Conservation (phyloP, 2,888 invertebrate genomes). For the Cosmia trapezina region DNA sequence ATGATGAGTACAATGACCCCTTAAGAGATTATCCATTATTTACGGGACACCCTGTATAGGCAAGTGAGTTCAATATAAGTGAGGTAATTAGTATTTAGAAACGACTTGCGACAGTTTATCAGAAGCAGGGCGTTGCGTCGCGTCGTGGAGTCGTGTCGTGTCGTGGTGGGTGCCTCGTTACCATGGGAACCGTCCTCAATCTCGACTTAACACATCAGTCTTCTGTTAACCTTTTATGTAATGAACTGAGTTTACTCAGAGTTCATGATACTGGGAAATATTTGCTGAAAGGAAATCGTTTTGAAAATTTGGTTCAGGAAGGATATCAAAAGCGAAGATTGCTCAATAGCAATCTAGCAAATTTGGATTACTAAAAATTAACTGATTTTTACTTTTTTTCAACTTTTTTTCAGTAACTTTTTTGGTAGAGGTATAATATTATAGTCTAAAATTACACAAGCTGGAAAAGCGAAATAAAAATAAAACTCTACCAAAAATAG, state of each 20-base stretch:
- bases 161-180: conserved; percentile 51
- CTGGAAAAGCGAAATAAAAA: background rate
- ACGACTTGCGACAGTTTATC: conserved; percentile 66
- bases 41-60: too few relatives aligned
- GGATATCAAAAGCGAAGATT: background rate
- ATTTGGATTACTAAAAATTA: background rate
- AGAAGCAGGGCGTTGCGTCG: conserved; percentile 56
- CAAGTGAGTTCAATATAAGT: conserved; percentile 15
- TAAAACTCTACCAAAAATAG: too few relatives aligned
- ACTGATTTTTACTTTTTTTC: too few relatives aligned
- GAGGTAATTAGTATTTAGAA: conserved; percentile 63
- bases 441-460: background rate
- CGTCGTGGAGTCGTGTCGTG: conserved; percentile 45
- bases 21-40: too few relatives aligned
- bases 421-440: conserved; percentile 2
- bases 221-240: conserved; percentile 29
- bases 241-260: conserved; percentile 16
- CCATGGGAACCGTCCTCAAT: conserved; percentile 57
- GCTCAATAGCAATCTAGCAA: too few relatives aligned
- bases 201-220: conserved; percentile 31
- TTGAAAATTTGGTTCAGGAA: background rate
- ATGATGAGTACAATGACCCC: too few relatives aligned
- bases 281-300: background rate
- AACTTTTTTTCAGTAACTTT: background rate
- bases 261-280: background rate